Evolutionary conservation across 35 echinoderm and acorn worm genomes (phyloP), one percentile per base, ranked within the genome.

Genomic region (Apostichopus japonicus): DNA sequence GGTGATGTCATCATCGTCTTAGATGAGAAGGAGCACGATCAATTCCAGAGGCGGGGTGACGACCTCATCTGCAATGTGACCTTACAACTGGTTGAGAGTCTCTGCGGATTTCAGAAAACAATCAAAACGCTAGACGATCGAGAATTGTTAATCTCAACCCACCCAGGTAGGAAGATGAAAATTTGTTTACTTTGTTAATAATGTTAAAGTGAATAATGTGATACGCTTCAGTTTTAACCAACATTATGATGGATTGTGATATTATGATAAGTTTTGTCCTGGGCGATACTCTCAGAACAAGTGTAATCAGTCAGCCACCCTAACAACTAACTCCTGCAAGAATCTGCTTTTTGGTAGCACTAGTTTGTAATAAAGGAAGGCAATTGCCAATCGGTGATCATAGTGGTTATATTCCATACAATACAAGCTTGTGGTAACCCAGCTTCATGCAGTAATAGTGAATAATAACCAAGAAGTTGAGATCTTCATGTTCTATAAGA

Each of bases 1-100:
- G 97, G 97, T 24, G 97, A 99, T 77, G 96, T 99, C 67, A 94
- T 96, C 90, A 99, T 99, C 57, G 83, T 99, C 5, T 55, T 99
- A 0, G 97, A 99, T 76, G 97, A 99, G 93, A 99, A 99, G 58
- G 92, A 91, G 27, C 92, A 99, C 77, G 19, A 59, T 10, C 61
- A 89, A 24, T 91, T 83, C 78, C 80, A 92, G 83, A 76, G 95
- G 72, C 90, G 94, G 4, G 79, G 77, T 57, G 92, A 99, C 55
- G 80, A 96, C 33, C 87, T 96, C 56, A 87, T 98, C 70, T 94
- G 93, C 27, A 84, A 94, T 10, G 70, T 93, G 86, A 90, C 77
- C 56, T 88, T 99, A 54, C 92, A 99, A 6, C 25, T 99, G n/a
- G 97, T 99, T 22, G 97, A 99, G 58, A 92, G 95, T 17, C 92